Conservation (phyloP, 2,797 vertebrate species). For the Echiichthys vipera region DNA sequence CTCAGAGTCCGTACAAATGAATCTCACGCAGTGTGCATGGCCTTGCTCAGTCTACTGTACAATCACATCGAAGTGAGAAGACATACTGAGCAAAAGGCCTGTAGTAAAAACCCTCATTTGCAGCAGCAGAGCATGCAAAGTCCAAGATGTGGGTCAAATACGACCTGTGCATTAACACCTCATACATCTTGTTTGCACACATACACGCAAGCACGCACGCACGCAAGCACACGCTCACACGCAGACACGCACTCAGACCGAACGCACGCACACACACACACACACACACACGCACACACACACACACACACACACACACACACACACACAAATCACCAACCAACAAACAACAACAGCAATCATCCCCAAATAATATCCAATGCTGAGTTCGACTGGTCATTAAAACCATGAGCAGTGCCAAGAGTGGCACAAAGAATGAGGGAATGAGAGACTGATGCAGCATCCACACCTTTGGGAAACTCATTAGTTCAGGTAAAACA, state of each 20-base stretch:
- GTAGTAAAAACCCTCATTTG: conserved; percentile 54
- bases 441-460: conserved; percentile 57
- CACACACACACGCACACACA: no score
- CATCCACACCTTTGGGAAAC: conserved; percentile 69
- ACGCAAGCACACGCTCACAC: no score
- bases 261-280: no score
- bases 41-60: conserved; percentile 45
- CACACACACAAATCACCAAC: conserved; percentile 22
- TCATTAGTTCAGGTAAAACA: conserved; percentile 69
- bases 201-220: neutral
- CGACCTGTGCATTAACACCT: conserved; percentile 6
- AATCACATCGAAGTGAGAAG: conserved; percentile 41
- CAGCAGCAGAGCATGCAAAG: conserved; percentile 25
- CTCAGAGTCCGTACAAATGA: conserved; percentile 52
- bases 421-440: conserved; percentile 32
- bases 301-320: no score
- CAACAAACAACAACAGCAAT: conserved; percentile 46
- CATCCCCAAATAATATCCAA: conserved; percentile 47
- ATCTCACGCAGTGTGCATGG: conserved; percentile 52
- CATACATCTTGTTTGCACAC: neutral
- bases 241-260: no score
- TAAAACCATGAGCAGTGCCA: conserved; percentile 55
- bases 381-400: conserved; percentile 55
- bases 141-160: conserved; percentile 45
- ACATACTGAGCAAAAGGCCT: conserved; percentile 36